Base-by-base conservation (phyloP, 2,888 invertebrate genomes). In the Monopis laevigella region DNA sequence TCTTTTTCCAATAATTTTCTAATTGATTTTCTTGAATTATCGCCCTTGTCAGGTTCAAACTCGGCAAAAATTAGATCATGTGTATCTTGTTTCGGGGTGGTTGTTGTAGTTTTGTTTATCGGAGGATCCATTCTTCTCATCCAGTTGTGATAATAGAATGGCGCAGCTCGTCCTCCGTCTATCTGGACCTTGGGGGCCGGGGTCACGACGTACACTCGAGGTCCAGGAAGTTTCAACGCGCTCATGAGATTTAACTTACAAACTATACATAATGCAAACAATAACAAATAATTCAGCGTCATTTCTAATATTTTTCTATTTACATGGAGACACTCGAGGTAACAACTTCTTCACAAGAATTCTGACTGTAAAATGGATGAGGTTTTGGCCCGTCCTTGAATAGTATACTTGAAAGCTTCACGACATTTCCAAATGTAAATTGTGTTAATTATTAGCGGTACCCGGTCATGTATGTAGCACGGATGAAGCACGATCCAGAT, bases 381-480 rank as follows among this genome's bases (percentile, higher is more conserved):
- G 49, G 54, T 50, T 39, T 40, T 42, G 44, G 41, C 47, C 46
- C 42, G 44, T 45, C 43, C 43, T 41, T 32, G 44, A 40, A 45
- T 48, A 44, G 39, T 38, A 43, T 42, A 45, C 40, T 41, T 50
- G 49, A 48, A 30, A 38, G 17, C 14, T 32, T 4, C 14, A 10
- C 29, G 19, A 27, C 27, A 51, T 49, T 49, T 48, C 46, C 47
- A 51, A 58, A 59, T 64, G 55, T 55, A 73, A 75, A 59, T 63
- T 65, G 63, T 58, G 77, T 64, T 78, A 80, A 80, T 78, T 80
- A 57, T 55, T 77, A 68, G 70, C 80, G 80, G 80, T 77, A 73
- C 65, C 57, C 32, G 32, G 3, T n/a, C 44, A 40, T 50, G 58
- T 63, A 75, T 72, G 68, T 78, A 51, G 78, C 60, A 65, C 77